phyloP scores from a whole-genome alignment of 2,888 invertebrate genomes.

The Plagodis dolabraria region DNA sequence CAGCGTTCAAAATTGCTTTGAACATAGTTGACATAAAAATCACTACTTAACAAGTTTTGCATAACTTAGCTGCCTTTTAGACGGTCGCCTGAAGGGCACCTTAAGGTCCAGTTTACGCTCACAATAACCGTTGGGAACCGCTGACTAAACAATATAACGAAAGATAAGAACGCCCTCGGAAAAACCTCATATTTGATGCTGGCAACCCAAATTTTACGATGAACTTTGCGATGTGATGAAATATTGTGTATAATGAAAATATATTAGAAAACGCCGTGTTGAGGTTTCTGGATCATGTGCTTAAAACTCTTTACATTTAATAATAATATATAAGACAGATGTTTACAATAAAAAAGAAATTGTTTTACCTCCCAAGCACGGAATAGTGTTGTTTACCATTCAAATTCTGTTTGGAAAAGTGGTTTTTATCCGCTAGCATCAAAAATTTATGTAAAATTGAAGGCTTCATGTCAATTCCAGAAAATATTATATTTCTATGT shows the following conservation, averaged over 20 bases:
- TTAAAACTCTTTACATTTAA: background rate
- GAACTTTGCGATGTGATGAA: constrained; percentile 23
- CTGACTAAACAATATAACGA: constrained; percentile 54
- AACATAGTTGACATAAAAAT: constrained; percentile 16
- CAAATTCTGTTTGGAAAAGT: too few species aligned
- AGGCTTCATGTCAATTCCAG: too few species aligned
- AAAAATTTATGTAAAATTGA: too few species aligned
- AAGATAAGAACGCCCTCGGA: constrained; percentile 44
- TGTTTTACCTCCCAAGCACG: background rate
- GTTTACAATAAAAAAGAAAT: background rate
- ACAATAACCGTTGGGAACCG: constrained; percentile 48
- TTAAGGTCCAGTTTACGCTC: constrained; percentile 34
- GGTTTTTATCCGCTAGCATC: too few species aligned
- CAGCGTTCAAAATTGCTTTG: constrained; percentile 9
- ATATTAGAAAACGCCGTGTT: constrained; percentile 13
- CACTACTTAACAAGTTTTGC: constrained; percentile 20
- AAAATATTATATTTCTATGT: too few species aligned
- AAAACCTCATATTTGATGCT: constrained; percentile 48
- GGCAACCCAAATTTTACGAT: constrained; percentile 33
- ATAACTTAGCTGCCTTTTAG: constrained; percentile 28
- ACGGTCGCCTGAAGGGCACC: constrained; percentile 20
- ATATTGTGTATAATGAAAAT: constrained; percentile 22
- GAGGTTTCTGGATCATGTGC: constrained; percentile 3
- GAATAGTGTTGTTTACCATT: background rate
- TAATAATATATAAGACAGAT: too few species aligned